Base-by-base conservation (phyloP, 2,888 invertebrate genomes). In the Pegoplata infirma region DNA sequence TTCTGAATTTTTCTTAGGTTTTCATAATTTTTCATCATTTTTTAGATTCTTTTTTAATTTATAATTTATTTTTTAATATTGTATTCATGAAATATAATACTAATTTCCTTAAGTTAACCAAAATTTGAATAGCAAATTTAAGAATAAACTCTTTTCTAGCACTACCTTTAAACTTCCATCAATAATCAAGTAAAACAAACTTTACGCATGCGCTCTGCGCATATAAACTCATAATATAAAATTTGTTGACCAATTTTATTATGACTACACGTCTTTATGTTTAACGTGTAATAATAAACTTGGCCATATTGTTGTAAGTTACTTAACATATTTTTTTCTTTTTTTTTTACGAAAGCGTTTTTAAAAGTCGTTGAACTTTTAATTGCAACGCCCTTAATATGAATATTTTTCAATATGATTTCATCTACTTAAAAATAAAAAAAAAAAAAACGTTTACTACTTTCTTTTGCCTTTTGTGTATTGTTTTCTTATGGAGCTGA, bases 321-420 rank as follows among this genome's bases (percentile, higher is more conserved):
- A 66, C 67, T 72, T 67, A 67, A 73, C 44, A 17, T n/a, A n/a
- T n/a, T n/a, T n/a, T n/a, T n/a, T n/a, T n/a, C n/a, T 19, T 56
- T 36, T 23, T 8, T 10, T 7, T 73, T 44, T 44, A 6, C 6
- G 16, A 56, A 64, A 17, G 40, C 21, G 5, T 36, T 44, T 16
- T 6, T 17, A 25, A 61, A 71, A 73, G 69, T 79, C 75, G 56
- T 61, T 71, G 75, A 79, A 79, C 75, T 71, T 61, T 67, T 66
- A 51, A 75, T 71, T 75, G 75, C 32, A 56, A 55, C 66, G 79
- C 73, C 72, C 73, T 80, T 55, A 64, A 61, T 53, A 63, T 16
- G 44, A 14, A 67, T 56, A 17, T 61, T 21, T 55, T 66, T 61
- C 14, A 21, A 63, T 56, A 56, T 61, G 55, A 56, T 61, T 68